Conservation (phyloP, 1,140 invertebrate genomes). For the Oreohelix idahoensis region DNA sequence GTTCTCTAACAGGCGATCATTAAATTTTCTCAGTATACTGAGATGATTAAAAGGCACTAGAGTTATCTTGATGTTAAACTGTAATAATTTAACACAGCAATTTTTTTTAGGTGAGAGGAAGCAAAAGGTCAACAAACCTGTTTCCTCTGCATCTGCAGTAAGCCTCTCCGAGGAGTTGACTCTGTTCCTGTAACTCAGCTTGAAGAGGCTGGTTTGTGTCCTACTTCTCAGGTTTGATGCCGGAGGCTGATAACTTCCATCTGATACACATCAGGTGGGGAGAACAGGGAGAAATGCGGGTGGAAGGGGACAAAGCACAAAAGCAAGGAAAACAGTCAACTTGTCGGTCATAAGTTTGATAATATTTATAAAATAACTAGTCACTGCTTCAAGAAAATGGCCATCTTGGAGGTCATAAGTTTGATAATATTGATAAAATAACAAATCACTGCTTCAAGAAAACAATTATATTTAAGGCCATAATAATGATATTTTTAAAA, state of each 20-base stretch:
- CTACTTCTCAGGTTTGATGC: conserved; percentile 63
- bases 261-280: conserved; percentile 51
- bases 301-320: neutral
- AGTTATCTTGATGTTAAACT: too few species aligned
- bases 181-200: conserved; percentile 49
- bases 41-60: too few species aligned
- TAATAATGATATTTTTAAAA: too few species aligned
- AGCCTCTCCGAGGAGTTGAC: conserved; percentile 19
- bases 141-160: neutral
- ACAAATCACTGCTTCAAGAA: too few species aligned
- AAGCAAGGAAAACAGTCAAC: neutral
- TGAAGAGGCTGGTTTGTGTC: conserved; percentile 51
- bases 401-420: too few species aligned
- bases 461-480: too few species aligned
- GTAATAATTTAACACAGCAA: too few species aligned
- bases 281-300: neutral
- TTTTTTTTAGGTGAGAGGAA: neutral
- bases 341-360: neutral
- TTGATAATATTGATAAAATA: too few species aligned
- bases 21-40: too few species aligned
- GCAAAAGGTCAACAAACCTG: conserved; percentile 12
- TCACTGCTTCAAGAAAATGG: too few species aligned
- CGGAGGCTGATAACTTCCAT: conserved; percentile 74
- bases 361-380: too few species aligned
- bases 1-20: too few species aligned